Evolutionary conservation across 2,888 invertebrate species (phyloP).

Genomic region (Tenthredo notha): DNA sequence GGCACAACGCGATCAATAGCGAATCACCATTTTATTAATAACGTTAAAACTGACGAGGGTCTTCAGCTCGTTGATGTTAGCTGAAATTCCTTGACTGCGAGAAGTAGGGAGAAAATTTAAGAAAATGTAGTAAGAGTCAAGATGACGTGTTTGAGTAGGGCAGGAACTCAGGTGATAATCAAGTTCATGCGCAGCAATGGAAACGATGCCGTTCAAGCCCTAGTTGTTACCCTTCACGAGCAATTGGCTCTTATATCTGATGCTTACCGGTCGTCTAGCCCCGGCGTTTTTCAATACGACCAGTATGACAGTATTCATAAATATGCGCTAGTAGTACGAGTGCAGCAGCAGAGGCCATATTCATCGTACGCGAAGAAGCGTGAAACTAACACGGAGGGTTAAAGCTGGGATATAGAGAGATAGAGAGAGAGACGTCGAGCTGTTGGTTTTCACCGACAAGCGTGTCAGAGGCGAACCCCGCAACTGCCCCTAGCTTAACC

Average conservation of each 20-base stretch:
- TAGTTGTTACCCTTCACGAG: conserved; percentile 16
- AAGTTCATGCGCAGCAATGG: conserved; percentile 2
- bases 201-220: conserved; percentile 18
- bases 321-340: conserved; percentile 25
- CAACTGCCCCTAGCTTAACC: conserved; percentile 74
- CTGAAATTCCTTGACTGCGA: not conserved
- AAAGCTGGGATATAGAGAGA: not conserved
- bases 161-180: conserved; percentile 8
- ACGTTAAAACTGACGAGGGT: conserved; percentile 51
- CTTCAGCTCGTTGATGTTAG: conserved; percentile 22
- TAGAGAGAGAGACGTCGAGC: conserved; percentile 54
- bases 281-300: not conserved
- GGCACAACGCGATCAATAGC: conserved; percentile 49
- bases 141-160: not conserved
- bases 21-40: conserved; percentile 51
- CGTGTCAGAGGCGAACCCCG: conserved; percentile 73
- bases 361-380: conserved; percentile 39
- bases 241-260: conserved; percentile 30
- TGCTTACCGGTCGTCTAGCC: conserved; percentile 15
- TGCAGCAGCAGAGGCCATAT: conserved; percentile 46
- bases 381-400: conserved; percentile 27
- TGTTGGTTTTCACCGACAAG: conserved; percentile 67
- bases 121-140: not conserved
- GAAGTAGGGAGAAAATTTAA: not conserved
- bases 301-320: conserved; percentile 23